Evolutionary conservation across 2,888 invertebrate species (phyloP), one percentile per base, ranked within the genome.

Genomic region (Nipponacmea schrenckii): DNA sequence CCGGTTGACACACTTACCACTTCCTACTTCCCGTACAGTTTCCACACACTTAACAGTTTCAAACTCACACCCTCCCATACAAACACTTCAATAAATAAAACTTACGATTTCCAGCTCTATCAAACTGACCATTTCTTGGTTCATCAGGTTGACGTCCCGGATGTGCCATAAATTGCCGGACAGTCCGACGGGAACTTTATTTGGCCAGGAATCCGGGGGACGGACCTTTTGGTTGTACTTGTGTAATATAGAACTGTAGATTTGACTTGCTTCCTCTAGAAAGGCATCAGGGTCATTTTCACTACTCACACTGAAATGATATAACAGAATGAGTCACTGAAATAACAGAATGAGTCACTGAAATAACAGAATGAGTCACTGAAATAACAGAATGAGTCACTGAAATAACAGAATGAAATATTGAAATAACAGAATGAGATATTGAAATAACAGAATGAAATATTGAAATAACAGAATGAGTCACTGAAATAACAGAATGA

Each of bases 231-330:
- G 62, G 65, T 79, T 76, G 74, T 79, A 79, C 67, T 76, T 79
- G 69, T 77, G 79, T 69, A 76, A 75, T 14, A 77, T 73, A 8
- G 77, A 74, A 45, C 76, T 75, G 72, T 74, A 79, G 56, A 77
- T 77, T 67, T 79, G 77, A 3, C 68, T 74, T 2, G 79, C 76
- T 67, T 79, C 79, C 64, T 79, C 76, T 26, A 74, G 68, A 67
- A 65, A 79, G 46, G 73, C 74, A 31, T 76, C 76, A 0, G 74
- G 67, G 63, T 64, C 65, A 2, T 31, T 50, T 8, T 45, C 56
- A 26, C 62, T 63, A 10, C 10, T 24, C 10, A 56, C 56, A 56
- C 56, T 56, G 56, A 24, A 56, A 56, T 17, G 15, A 48, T 15
- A 48, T 8, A 56, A 14, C 10, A 1, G 24, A 56, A 24, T 20